Base-by-base conservation (phyloP, 2,888 invertebrate species). In the Mechanitis messenoides region DNA sequence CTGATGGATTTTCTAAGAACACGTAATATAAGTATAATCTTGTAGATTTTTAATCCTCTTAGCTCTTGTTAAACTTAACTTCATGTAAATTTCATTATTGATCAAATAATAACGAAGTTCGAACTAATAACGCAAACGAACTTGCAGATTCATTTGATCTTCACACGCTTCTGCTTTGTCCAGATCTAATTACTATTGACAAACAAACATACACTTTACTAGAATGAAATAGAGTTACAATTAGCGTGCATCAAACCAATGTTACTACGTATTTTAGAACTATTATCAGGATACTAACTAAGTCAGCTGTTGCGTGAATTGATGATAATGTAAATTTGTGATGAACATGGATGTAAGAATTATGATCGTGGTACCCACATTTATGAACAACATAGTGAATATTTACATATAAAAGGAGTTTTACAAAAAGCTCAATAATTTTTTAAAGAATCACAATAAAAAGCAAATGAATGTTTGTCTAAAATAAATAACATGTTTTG, bases 241-340 rank as follows among this genome's bases (percentile, higher is more conserved):
- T 60, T 62, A n/a, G 7, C 31, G 11, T 6, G 4, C 5, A 1
- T 11, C 46, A 55, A 62, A 56, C 60, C 31, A 65, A 69, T 68
- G 68, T 70, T 70, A 71, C 68, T 63, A 68, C 69, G 58, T 47
- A 69, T 69, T 74, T 72, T 74, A 72, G 71, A 74, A 64, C 69
- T 70, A 74, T 82, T 82, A 81, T 76, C 80, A 63, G 64, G 45
- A 60, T 50, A 71, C 76, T 80, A 80, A 81, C 72, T 78, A 80
- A 76, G 75, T 71, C 73, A 70, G 76, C 73, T 70, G 73, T 72
- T 67, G 71, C 72, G 75, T 74, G 71, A 76, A 78, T 75, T 76
- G 76, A 73, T 77, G 81, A 76, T 81, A 82, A 79, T 77, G 67
- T 71, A 66, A 69, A 72, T 69, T 70, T 72, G 68, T 67, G 69